Conservation (phyloP, 37 sponge, comb jelly and placozoan species). For the Haliclona indistincta region DNA sequence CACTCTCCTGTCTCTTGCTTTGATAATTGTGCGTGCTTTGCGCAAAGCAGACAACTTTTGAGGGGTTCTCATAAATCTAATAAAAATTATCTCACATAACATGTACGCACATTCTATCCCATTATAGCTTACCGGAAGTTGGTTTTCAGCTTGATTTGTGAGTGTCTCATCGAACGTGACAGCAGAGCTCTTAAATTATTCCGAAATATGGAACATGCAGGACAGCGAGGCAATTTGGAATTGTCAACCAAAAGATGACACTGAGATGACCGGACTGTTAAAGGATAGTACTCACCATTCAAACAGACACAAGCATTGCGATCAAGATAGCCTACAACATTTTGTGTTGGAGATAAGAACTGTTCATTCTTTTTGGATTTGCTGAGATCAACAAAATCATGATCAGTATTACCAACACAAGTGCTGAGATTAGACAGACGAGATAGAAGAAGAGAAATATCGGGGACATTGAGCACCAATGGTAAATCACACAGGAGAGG, state of each 20-base stretch:
- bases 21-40: background rate
- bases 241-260: background rate
- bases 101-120: background rate
- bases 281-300: background rate
- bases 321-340: conserved; percentile 3
- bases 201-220: background rate
- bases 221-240: background rate
- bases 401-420: conserved; percentile 4
- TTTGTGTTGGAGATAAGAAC: background rate
- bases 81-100: background rate
- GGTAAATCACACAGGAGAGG: background rate
- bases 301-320: background rate
- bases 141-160: background rate
- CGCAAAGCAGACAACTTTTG: background rate
- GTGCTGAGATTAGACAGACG: conserved; percentile 4
- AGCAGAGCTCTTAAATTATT: background rate
- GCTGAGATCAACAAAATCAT: background rate
- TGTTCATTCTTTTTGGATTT: background rate
- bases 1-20: conserved; percentile 5
- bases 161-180: background rate
- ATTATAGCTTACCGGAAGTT: background rate
- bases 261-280: background rate
- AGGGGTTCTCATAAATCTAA: conserved; percentile 13
- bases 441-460: no score
- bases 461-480: background rate